Evolutionary conservation across 2,113 vertebrate species (phyloP), one percentile per base, ranked within the genome.

Genomic region (Mixornis gularis): DNA sequence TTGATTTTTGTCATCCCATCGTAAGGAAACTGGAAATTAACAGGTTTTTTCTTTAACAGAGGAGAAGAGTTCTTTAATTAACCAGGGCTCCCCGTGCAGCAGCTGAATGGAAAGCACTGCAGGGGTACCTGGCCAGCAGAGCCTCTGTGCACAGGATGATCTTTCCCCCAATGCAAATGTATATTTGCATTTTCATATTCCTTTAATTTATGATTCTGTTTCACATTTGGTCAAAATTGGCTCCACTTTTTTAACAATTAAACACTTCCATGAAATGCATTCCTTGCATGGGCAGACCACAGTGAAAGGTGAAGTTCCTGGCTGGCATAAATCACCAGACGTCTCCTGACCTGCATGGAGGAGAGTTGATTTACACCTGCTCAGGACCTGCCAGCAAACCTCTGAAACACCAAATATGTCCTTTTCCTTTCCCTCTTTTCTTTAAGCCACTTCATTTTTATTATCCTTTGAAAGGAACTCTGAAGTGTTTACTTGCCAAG

Each of bases 401-500:
- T 30, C 51, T 60, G 52, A 79, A 81, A 95, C 17, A 91, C 60
- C 81, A 93, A 91, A 55, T 36, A 77, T 30, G 48, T 34, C 27
- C n/a, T 76, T 92, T 70, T 52, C 9, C 24, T 72, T 70, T 87
- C 43, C 22, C 32, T 66, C 70, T 78, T 77, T 59, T 49, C 82
- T 85, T 89, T 69, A 87, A 87, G 63, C 34, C 34, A 48, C 59
- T 78, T 79, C 24, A 34, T 64, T 90, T 91, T 93, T 85, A 89
- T 66, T 79, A 85, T 51, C 36, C 49, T 89, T 89, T 68, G 77
- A 85, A 84, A 79, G 48, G 66, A 85, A 53, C 56, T 80, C 49
- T 66, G 11, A 77, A 80, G 74, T 20, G 63, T 88, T 94, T 90
- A 85, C 84, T 41, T 93, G 92, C 76, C 91, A 78, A 68, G 66